Percentiles rank a stretch among this genome's conserved stretches.
Evolutionary conservation across 2,888 invertebrate genomes (phyloP).

Genomic region (Fragum sueziense): DNA sequence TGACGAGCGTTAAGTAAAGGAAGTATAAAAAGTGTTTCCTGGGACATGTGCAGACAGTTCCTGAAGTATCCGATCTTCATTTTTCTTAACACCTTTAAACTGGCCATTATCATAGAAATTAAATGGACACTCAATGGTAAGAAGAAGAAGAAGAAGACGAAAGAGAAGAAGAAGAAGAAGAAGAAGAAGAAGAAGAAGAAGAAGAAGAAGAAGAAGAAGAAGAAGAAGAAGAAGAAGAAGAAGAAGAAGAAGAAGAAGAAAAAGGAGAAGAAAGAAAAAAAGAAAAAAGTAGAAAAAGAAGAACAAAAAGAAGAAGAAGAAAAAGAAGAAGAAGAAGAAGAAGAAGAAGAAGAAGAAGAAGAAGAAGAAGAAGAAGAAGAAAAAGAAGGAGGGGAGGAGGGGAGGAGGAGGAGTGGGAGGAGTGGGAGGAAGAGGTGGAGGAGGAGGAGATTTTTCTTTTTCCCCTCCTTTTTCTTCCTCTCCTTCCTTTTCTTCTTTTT

Average conservation of each 20-base stretch:
- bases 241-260: constrained; percentile 22
- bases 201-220: constrained; percentile 17
- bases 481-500: too few species aligned
- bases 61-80: too few species aligned
- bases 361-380: not conserved
- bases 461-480: too few species aligned
- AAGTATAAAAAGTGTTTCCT: too few species aligned
- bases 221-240: constrained; percentile 30
- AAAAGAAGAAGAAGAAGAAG: not conserved
- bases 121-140: too few species aligned
- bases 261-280: constrained; percentile 1
- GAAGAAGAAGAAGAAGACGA: too few species aligned
- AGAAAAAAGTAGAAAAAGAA: not conserved
- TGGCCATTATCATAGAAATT: too few species aligned
- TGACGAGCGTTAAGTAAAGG: too few species aligned
- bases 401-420: not conserved
- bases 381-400: not conserved
- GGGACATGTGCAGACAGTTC: too few species aligned
- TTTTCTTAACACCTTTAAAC: too few species aligned
- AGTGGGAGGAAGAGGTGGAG: not conserved
- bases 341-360: not conserved
- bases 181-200: constrained; percentile 22
- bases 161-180: constrained; percentile 8
- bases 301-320: constrained; percentile 2
- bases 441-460: not conserved